Evolutionary conservation across 1,140 invertebrate genomes (phyloP).

Genomic region (Oreohelix idahoensis): DNA sequence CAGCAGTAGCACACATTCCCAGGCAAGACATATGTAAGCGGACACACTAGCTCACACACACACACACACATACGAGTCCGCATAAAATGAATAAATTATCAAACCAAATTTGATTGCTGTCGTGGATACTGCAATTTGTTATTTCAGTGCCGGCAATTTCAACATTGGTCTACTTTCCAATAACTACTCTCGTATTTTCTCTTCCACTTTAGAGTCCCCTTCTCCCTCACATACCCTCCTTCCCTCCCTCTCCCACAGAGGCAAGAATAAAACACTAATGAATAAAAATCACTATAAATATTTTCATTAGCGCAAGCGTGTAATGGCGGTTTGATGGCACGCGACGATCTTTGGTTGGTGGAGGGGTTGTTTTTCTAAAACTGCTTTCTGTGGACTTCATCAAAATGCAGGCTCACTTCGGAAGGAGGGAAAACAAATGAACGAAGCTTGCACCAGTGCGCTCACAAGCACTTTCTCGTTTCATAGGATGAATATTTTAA

Average conservation of each 20-base stretch:
- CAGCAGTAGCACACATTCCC: too few species aligned
- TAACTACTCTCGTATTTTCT: not conserved
- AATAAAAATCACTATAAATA: not conserved
- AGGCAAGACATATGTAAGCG: too few species aligned
- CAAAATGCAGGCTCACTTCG: not conserved
- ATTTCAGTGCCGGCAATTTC: not conserved
- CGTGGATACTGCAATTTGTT: not conserved
- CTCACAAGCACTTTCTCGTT: not conserved
- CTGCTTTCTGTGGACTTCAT: not conserved
- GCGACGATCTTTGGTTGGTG: not conserved
- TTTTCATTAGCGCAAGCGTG: not conserved
- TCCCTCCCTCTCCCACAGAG: not conserved
- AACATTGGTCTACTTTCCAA: not conserved
- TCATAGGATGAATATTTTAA: not conserved
- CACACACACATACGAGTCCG: not conserved
- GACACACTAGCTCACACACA: not conserved
- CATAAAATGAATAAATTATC: constrained; percentile 8
- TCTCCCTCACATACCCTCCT: not conserved
- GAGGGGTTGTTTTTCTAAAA: not conserved
- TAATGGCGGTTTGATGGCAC: not conserved
- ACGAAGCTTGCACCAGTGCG: not conserved
- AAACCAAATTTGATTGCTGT: too few species aligned
- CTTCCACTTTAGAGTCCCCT: not conserved
- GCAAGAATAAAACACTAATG: not conserved
- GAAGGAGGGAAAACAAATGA: not conserved